Base-by-base conservation (phyloP, 2,888 invertebrate species). In the Drosophila birchii region DNA sequence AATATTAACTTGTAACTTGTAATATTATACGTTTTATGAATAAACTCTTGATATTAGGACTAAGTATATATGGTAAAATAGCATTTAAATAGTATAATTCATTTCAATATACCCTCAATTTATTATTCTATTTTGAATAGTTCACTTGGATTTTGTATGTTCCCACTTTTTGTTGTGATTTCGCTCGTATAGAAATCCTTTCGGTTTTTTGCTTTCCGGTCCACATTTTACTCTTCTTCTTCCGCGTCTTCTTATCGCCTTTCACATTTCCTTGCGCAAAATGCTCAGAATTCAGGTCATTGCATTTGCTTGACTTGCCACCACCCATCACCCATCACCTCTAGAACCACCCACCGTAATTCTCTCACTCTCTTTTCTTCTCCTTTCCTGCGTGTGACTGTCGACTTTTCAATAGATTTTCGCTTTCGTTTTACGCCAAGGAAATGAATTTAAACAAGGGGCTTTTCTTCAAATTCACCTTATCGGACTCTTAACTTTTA, bases 231-330 rank as follows among this genome's bases (percentile, higher is more conserved):
- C 20, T 43, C 38, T 58, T 70, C 18, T 29, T 16, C 23, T 32
- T 47, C 20, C 20, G 20, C 34, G 34, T 45, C 11, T 61, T 68
- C 73, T 74, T 78, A 78, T 78, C 78, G 70, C 66, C 26, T 61
- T 78, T 76, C 62, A 67, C 55, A 61, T 73, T 76, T 76, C 43
- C 56, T 58, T 73, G 78, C 83, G 66, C 76, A 79, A 80, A 70
- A 76, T 70, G 75, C 71, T 75, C 72, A 62, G 74, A 89, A 88
- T 89, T 89, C 90, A 88, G 88, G 88, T 89, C 88, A 88, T 81
- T 90, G 90, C 88, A 88, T 88, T 88, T 84, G 78, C 55, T 83
- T 80, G 68, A 69, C 57, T 60, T 51, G 54, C 76, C 81, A 44
- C 62, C 81, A 55, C 32, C 43, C 84, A 55, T 34, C 81, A 55